Percentiles rank a stretch among this genome's conserved stretches.
These are phyloP conservation scores for Listrodromus nycthemerus DNA, from an alignment of 2,888 invertebrate genomes.

Conservation along the genomic window DNA sequence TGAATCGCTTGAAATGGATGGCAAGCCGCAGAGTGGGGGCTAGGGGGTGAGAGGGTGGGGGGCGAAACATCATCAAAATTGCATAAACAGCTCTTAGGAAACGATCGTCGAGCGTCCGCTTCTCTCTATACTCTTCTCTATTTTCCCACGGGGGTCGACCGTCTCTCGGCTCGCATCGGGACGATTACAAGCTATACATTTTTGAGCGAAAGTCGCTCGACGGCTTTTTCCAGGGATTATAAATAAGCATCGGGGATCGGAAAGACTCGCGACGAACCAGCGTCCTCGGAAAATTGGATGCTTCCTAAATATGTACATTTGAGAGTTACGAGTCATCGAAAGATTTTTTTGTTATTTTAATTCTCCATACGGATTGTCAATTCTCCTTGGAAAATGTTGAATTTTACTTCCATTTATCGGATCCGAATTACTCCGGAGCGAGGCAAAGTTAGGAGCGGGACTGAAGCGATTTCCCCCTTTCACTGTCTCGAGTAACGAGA, in stretches of 20 bases:
- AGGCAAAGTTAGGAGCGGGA: neutral
- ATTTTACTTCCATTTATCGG: neutral
- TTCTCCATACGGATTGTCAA: neutral
- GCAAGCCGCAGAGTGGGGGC: neutral
- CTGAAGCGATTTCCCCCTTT: constrained; percentile 32
- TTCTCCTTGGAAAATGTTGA: constrained; percentile 49
- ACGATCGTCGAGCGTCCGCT: constrained; percentile 78
- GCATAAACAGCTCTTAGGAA: constrained; percentile 83
- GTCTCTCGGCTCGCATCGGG: constrained; percentile 78
- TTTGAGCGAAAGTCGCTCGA: constrained; percentile 70
- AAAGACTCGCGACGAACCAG: constrained; percentile 18
- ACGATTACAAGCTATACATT: constrained; percentile 81
- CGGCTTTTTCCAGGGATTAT: constrained; percentile 28
- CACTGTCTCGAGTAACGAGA: constrained; percentile 7
- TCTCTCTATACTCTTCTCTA: constrained; percentile 35
- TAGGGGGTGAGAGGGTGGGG: neutral
- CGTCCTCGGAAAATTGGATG: too few species aligned
- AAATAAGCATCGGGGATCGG: constrained; percentile 13
- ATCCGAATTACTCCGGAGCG: neutral
- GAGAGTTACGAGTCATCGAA: neutral
- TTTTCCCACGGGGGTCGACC: constrained; percentile 78
- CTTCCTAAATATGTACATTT: neutral
- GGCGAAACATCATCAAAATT: constrained; percentile 80
- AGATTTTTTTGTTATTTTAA: constrained; percentile 20
- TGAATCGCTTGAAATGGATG: constrained; percentile 50